These are phyloP conservation scores for Synaphobranchus kaupii DNA, from an alignment of 2,797 vertebrate genomes.

Conservation along the genomic window DNA sequence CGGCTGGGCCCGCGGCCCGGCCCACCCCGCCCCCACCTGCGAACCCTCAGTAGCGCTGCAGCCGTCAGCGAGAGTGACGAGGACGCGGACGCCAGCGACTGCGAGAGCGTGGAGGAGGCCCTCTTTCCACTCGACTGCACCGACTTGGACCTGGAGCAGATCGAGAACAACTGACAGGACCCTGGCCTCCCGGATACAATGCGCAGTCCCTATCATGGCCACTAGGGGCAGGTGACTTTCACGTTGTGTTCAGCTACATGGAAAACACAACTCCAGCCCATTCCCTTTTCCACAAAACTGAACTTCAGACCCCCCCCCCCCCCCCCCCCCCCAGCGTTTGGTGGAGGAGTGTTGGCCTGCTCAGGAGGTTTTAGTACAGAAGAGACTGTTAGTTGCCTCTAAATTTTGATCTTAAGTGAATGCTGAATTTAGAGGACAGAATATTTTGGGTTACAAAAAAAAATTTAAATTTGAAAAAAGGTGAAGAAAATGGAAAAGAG, in stretches of 20 bases:
- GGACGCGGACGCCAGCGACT: constrained; percentile 48
- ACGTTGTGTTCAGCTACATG: background rate
- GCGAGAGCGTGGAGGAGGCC: constrained; percentile 53
- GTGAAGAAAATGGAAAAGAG: constrained; percentile 39
- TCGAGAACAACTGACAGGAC: constrained; percentile 70
- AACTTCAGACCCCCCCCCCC: constrained; percentile 30
- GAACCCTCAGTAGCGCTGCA: constrained; percentile 52
- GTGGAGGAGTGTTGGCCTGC: constrained; percentile 39
- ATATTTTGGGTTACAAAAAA: constrained; percentile 24
- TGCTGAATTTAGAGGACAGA: constrained; percentile 39
- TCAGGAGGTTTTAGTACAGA: constrained; percentile 41
- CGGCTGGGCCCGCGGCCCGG: constrained; percentile 29
- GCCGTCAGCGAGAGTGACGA: constrained; percentile 47
- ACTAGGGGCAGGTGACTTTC: background rate
- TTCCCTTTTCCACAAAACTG: constrained; percentile 8
- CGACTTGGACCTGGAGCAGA: constrained; percentile 77
- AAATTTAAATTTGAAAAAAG: constrained; percentile 11
- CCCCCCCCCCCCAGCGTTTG: background rate
- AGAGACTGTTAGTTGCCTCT: constrained; percentile 53
- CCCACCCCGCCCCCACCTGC: constrained; percentile 44
- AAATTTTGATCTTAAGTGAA: constrained; percentile 58
- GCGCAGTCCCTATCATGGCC: background rate
- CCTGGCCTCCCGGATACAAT: constrained; percentile 11
- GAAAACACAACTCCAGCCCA: background rate
- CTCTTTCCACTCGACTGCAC: constrained; percentile 62